Conservation (phyloP, 2,888 invertebrate genomes). For the Lymantria monacha region DNA sequence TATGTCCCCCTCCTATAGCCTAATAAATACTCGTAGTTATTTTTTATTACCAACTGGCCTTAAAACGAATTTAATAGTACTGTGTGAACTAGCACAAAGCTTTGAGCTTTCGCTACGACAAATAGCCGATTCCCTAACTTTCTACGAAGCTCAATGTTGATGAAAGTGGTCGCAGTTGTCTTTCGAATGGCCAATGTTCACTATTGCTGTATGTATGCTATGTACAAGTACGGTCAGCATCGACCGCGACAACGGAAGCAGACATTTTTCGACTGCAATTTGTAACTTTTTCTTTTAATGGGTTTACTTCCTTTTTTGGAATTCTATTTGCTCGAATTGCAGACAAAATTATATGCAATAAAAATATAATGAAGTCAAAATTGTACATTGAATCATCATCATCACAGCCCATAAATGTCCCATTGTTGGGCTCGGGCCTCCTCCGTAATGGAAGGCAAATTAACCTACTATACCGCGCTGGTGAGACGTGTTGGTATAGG, state of each 20-base stretch:
- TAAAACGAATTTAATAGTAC: conserved; percentile 1
- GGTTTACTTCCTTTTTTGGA: not conserved
- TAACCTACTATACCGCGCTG: too few species aligned
- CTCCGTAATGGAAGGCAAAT: too few species aligned
- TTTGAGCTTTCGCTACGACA: conserved; percentile 49
- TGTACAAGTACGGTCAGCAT: conserved; percentile 2
- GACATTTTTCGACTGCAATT: conserved; percentile 5
- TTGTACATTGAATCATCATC: too few species aligned
- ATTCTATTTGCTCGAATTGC: not conserved
- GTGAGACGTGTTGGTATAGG: too few species aligned
- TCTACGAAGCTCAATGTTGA: conserved; percentile 42
- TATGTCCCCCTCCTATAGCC: too few species aligned
- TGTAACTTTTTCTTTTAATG: conserved; percentile 10
- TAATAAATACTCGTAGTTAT: not conserved
- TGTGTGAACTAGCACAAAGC: conserved; percentile 18
- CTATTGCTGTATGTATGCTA: too few species aligned
- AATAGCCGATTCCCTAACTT: conserved; percentile 53
- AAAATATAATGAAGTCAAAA: too few species aligned
- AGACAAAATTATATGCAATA: too few species aligned
- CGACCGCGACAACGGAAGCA: conserved; percentile 4
- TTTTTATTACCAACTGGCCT: not conserved
- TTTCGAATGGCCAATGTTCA: conserved; percentile 16
- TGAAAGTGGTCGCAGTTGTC: conserved; percentile 40
- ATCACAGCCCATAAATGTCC: too few species aligned
- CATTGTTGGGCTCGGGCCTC: too few species aligned